Evolutionary conservation across 1,140 invertebrate species (phyloP), one percentile per base, ranked within the genome.

Genomic region (Phortica variegata): DNA sequence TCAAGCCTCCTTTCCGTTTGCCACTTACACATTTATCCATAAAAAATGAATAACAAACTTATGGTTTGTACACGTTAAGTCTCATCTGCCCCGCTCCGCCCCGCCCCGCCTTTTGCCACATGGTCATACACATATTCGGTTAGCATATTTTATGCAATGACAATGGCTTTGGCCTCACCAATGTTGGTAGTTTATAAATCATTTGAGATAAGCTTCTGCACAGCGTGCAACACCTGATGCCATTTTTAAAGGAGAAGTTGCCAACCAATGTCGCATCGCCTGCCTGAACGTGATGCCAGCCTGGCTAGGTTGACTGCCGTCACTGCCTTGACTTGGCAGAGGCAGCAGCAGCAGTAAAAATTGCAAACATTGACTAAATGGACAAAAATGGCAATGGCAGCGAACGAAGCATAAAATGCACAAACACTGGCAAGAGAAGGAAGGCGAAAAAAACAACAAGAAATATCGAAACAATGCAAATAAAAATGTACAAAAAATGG

Each of bases 151-250:
- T 73, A 73, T 73, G 65, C 68, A 73, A 73, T 73, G 65, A 73
- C 69, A 73, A 73, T 72, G 60, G 69, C 68, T 73, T 69, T 73
- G 68, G 63, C 65, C 65, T 73, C 69, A 60, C 68, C 60, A 61
- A 61, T 73, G 65, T 73, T 72, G 61, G 65, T 72, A 73, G 68
- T 73, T 72, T 72, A 73, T 73, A 73, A 73, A 73, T 73, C 69
- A 73, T 73, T 73, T 65, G 68, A 73, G 69, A 72, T 73, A 73
- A 73, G 69, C 69, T 72, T 53, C 58, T 54, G 65, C 60, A 69
- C 69, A 72, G 63, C 68, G 61, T 72, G 68, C 69, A 72, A 65
- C 69, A 73, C 69, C 69, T 73, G 69, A 73, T 73, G 69, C 58
- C 65, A 49, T 56, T 66, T 66, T 66, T 59, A 66, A 61, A 66